phyloP scores from a whole-genome alignment of 2,797 vertebrate species.

The Margarornis squamiger region DNA sequence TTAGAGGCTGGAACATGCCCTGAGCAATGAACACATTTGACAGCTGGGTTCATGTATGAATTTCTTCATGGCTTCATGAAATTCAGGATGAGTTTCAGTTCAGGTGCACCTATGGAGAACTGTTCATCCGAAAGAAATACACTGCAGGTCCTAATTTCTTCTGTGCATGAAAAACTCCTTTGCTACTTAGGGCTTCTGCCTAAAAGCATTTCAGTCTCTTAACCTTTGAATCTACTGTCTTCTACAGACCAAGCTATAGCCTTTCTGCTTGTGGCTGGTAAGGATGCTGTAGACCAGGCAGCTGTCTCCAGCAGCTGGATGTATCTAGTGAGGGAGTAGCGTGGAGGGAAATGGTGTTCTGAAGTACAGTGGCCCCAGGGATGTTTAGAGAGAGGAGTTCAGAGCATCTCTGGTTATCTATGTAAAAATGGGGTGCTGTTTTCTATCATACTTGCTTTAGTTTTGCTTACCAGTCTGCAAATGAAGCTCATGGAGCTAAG shows the following conservation, averaged over 20 bases:
- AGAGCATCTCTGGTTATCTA: background rate
- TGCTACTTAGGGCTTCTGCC: background rate
- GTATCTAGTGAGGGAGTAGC: accelerated
- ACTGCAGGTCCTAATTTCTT: background rate
- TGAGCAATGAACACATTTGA: background rate
- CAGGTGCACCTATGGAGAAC: background rate
- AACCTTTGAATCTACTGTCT: background rate
- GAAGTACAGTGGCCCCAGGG: background rate
- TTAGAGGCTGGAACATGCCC: background rate
- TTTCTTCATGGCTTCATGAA: background rate
- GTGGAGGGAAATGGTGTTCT: background rate
- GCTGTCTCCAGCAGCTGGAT: background rate
- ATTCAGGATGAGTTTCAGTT: background rate
- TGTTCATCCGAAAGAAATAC: background rate
- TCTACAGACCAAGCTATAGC: background rate
- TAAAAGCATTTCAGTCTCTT: background rate
- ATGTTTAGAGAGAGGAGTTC: background rate
- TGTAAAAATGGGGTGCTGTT: background rate
- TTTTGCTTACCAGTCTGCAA: background rate
- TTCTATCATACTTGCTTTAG: background rate
- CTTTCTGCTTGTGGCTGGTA: background rate
- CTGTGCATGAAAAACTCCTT: background rate
- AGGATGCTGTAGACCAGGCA: background rate
- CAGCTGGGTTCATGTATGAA: background rate
- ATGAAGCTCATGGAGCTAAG: background rate